Evolutionary conservation across 2,113 vertebrate genomes (phyloP), one percentile per base, ranked within the genome.

Genomic region (Oostethus manadensis): DNA sequence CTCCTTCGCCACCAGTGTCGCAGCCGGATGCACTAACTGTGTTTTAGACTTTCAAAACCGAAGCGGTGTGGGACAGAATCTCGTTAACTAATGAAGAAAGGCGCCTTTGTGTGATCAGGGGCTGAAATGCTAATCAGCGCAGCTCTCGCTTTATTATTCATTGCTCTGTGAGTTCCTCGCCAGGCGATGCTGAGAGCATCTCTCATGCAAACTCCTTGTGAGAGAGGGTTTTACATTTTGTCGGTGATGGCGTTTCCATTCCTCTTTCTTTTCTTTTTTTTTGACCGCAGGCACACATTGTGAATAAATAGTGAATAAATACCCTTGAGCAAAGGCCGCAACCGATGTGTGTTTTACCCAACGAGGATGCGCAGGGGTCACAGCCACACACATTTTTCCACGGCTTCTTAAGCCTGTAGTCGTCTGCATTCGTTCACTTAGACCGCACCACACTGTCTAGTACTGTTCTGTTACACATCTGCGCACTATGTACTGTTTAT

Each of bases 1-100:
- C 67, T 74, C 77, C 60, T 84, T 83, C 82, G 81, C 80, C 60
- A 71, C 73, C 76, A 81, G 80, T 84, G 85, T 88, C 79, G 84
- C 53, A 82, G 73, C 63, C 71, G 84, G 64, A 68, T 70, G 79
- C 79, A 71, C 70, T 78, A 82, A 88, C 76, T 69, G 51, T 58
- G 78, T 80, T 85, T 71, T 76, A 62, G 79, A 35, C 61, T 73
- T n/a, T 50, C 18, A 21, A 50, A 20, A 50, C 46, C 8, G 60
- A 81, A 78, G 74, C 63, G 29, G 40, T 69, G 77, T 76, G 71
- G 71, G 78, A 79, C 77, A 77, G 70, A 84, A 62, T 60, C 65
- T 59, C n/a, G 47, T 64, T 66, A 44, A 71, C 63, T 66, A 47
- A 51, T 74, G 79, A 88, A 85, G 86, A 89, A 75, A 83, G 81